Base-by-base conservation (phyloP, 2,797 vertebrate genomes). In the Sphenodon punctatus region DNA sequence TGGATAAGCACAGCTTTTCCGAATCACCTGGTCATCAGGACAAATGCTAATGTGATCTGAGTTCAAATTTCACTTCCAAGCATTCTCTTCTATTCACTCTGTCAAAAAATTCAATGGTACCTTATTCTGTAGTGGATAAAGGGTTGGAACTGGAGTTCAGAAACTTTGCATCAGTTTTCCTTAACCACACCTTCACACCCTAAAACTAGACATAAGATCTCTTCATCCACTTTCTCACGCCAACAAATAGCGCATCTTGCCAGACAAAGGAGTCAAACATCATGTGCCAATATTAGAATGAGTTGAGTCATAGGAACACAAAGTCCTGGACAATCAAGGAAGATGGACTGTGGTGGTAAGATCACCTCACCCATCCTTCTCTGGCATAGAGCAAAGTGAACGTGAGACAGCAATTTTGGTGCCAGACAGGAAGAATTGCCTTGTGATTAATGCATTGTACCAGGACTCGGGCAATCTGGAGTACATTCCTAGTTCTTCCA, bases 401-500 rank as follows among this genome's bases (percentile, higher is more conserved):
- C 13, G 36, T 8, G 6, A 58, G 43, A 4, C 42, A 43, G n/a
- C 8, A 1, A 51, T 12, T 5, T 34, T 5, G 42, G 9, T 10
- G 16, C 30, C 53, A 22, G 51, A 12, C 41, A 2, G 61, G n/a
- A n/a, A 78, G 14, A 16, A 58, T 16, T 17, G 17, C 17, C 56
- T 19, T 51, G 25, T 51, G n/a, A 49, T 11, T n/a, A 16, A 14
- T n/a, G n/a, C 10, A 34, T 36, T 25, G 6, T 2, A 5, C 42
- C 45, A 48, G 84, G 71, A 36, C 49, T 64, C 59, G 60, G 56
- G 38, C 66, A 1, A 38, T 1, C 16, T 53, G 43, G 58, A 69
- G 5, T 80, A 66, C 80, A 58, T 60, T 70, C 58, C 22, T 51
- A 34, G 43, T 10, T 80, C 72, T 59, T 48, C 59, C 66, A 56